Evolutionary conservation across 2,113 vertebrate genomes (phyloP), one percentile per base, ranked within the genome.

Genomic region (Muntiacus muntjak): DNA sequence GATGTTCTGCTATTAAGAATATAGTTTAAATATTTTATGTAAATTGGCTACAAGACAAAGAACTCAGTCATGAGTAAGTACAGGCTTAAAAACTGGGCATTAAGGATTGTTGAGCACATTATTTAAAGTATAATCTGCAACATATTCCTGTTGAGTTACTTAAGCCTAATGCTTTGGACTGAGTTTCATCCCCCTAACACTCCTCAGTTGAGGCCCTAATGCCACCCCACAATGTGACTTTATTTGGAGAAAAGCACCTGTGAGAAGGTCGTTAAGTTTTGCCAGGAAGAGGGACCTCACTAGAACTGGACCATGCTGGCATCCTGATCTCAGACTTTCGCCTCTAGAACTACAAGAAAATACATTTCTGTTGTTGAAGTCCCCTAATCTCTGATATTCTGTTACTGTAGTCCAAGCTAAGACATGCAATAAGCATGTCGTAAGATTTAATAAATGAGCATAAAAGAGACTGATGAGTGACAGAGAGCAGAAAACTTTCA

Each of bases 1-100:
- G 33, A 71, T 88, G 50, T 43, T 89, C 30, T 88, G 25, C 33
- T 93, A 54, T 97, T 88, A 95, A 55, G 17, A 82, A 7, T 16
- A 43, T 8, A 64, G 14, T 90, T 87, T 93, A 95, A 96, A 87
- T 74, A 74, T 11, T 81, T 87, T 74, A 88, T n/a, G 25, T 79
- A 94, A 95, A 86, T 47, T 95, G 40, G 57, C 47, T 78, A 17
- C 33, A 92, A 93, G 36, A 87, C 40, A 93, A 97, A 93, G 58
- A 93, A 94, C 28, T 26, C 50, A n/a, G 64, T 71, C 28, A 13
- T 19, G 40, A 81, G 7, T 74, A 86, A 96, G 28, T 87, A 55
- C 26, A 82, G 30, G 15, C 58, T 83, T 91, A 82, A 30, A n/a
- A 82, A 82, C 82, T 82, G 16, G 45, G 74, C 92, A 76, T 55